A percentile compares a stretch with the other conserved stretches of the same genome.
Evolutionary conservation across 2,797 vertebrate genomes (phyloP).

Genomic region (Sebastes ruberrimus): DNA sequence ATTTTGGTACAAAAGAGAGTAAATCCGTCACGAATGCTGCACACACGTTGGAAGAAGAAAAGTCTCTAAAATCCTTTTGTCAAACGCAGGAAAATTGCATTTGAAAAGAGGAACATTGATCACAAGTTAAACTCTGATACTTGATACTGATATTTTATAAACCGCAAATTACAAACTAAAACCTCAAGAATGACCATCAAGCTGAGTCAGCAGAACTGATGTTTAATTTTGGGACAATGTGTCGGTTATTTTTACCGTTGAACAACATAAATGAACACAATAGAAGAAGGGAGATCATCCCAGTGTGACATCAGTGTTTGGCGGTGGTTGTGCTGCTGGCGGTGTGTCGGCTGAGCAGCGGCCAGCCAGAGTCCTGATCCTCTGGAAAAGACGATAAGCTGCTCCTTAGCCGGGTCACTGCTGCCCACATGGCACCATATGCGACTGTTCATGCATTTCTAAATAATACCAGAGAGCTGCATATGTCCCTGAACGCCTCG

Average conservation of each 20-base stretch:
- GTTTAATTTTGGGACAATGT: background rate
- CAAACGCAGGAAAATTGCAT: too few species aligned
- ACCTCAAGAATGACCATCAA: background rate
- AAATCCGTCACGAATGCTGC: too few species aligned
- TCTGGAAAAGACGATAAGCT: slow-evolving; percentile 78
- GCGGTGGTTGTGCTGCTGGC: background rate
- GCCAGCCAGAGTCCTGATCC: slow-evolving; percentile 64
- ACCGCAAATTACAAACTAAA: background rate
- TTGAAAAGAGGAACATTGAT: too few species aligned
- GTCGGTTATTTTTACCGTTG: background rate
- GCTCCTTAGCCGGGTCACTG: slow-evolving; percentile 73
- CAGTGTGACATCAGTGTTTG: background rate
- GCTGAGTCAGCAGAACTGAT: background rate
- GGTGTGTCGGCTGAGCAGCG: slow-evolving; percentile 36
- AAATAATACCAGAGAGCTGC: slow-evolving; percentile 49
- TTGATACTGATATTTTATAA: background rate
- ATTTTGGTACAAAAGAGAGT: too few species aligned
- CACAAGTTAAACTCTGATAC: too few species aligned
- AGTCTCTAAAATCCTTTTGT: too few species aligned
- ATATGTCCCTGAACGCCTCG: slow-evolving; percentile 51
- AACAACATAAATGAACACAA: background rate
- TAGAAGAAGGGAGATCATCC: background rate
- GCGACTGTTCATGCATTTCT: slow-evolving; percentile 64
- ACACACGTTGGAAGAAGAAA: too few species aligned
- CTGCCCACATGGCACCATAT: slow-evolving; percentile 70